Evolutionary conservation across 2,113 vertebrate genomes (phyloP).

Genomic region (Lophochroa leadbeateri): DNA sequence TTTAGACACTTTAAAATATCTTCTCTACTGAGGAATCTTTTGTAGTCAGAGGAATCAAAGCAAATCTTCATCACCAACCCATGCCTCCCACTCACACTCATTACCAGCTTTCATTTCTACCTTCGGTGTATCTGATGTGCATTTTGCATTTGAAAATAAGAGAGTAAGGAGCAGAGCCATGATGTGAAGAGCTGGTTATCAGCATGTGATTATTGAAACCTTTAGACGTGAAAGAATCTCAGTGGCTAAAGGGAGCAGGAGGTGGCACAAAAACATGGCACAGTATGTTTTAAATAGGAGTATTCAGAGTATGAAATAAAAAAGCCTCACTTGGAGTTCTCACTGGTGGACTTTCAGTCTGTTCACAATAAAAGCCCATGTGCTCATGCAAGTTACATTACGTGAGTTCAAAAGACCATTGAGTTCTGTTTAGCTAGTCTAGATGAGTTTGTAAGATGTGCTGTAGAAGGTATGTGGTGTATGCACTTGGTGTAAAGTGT

Average conservation of each 20-base stretch:
- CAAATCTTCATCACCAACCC: conserved; percentile 20
- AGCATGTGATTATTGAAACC: neutral
- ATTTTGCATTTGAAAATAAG: conserved; percentile 1
- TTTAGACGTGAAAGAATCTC: neutral
- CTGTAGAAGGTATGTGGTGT: neutral
- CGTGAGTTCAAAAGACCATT: neutral
- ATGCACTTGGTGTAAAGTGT: neutral
- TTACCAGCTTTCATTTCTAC: neutral
- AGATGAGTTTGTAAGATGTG: neutral
- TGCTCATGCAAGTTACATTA: neutral
- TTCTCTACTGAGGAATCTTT: neutral
- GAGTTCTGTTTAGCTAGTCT: neutral
- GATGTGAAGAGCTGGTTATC: neutral
- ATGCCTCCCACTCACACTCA: conserved; percentile 42
- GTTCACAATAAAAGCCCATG: neutral
- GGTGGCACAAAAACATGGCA: neutral
- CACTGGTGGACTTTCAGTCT: neutral
- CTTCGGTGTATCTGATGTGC: neutral
- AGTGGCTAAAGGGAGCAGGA: neutral
- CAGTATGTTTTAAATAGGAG: neutral
- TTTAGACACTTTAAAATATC: conserved; percentile 33
- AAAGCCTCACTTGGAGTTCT: neutral
- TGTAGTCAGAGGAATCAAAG: conserved; percentile 49
- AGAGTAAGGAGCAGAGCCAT: neutral
- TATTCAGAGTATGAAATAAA: neutral